phyloP scores from a whole-genome alignment of 2,113 vertebrate species.

The Anguilla rostrata region DNA sequence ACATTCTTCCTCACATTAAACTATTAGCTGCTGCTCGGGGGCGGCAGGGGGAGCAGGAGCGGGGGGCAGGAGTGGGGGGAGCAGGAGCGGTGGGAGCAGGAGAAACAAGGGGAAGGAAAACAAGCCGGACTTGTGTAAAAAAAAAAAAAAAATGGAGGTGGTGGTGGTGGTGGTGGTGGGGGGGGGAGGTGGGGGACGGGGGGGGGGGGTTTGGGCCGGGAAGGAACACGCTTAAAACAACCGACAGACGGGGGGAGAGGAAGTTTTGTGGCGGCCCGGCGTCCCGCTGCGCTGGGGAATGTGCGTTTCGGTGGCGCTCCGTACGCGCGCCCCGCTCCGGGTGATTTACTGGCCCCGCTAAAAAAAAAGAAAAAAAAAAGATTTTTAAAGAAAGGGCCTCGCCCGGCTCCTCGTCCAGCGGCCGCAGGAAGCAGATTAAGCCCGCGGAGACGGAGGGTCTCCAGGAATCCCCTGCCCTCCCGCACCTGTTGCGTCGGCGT shows the following conservation, averaged over 20 bases:
- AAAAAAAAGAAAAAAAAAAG: too few relatives aligned
- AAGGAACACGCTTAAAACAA: constrained; percentile 59
- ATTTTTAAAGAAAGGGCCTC: too few relatives aligned
- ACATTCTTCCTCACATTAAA: constrained; percentile 98
- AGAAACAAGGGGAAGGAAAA: constrained; percentile 33
- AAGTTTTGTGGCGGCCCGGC: constrained; percentile 61
- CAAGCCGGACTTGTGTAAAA: constrained; percentile 35
- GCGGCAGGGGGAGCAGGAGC: constrained; percentile 30
- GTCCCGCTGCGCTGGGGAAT: constrained; percentile 66
- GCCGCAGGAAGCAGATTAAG: constrained; percentile 64
- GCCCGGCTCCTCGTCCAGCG: too few relatives aligned
- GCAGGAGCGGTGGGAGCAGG: constrained; percentile 7
- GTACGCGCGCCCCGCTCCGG: constrained; percentile 48
- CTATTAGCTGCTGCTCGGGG: constrained; percentile 81
- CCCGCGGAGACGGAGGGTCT: constrained; percentile 63
- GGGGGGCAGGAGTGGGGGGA: constrained; percentile 5
- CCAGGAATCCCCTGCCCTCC: constrained; percentile 43
- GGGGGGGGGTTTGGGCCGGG: not conserved
- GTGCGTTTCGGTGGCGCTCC: constrained; percentile 62
- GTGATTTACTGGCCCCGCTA: constrained; percentile 60
- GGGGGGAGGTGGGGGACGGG: not conserved
- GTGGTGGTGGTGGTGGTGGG: not conserved
- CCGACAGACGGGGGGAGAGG: constrained; percentile 59
- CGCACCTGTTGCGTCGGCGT: constrained; percentile 64
- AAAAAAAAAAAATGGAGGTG: not conserved